Base-by-base conservation (phyloP, 2,797 vertebrate genomes). In the Nannoperca obscura region DNA sequence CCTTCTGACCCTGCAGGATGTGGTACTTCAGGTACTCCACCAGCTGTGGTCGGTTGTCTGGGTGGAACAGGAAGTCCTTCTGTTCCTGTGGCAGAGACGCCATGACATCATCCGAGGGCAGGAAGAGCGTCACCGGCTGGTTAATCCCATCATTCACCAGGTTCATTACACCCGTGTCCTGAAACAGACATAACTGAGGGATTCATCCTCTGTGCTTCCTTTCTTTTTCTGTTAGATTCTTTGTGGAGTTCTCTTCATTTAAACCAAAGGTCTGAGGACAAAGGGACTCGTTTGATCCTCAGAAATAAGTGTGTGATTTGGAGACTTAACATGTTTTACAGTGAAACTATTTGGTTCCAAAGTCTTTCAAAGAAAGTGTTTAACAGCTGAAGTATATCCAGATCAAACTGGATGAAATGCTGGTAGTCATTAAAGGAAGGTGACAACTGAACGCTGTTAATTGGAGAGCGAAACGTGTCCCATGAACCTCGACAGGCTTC, bases 21-120 rank as follows among this genome's bases (percentile, higher is more conserved):
- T 99, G 98, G 87, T 96, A 98, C 92, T 96, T 97, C 62, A 99
- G 86, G 76, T 97, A 96, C 73, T 97, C 96, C 50, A 89, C 74
- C 80, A 99, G 94, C 78, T 97, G 94, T 1, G 92, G 83, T 0
- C 88, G 92, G 86, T 97, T 97, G 55, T 96, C 82, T 36, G 77
- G 85, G 72, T 91, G 95, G 76, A 96, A 97, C 59, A 99, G 95
- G 85, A 96, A 97, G 78, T 97, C 93, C 88, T 94, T 96, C 74
- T 97, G 96, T 22, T 96, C 93, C 72, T 92, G 90, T 0, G 96
- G 88, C 36, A 99, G 91, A 19, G 93, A 91, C 3, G 93, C 92
- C 88, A 99, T 94, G 62, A 92, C 92, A 0, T 3, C 20, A 58
- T 99, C 97, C 0, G 96, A 96, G 6, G 98, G 98, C 94, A 97